Conservation (phyloP, 1,140 invertebrate genomes). For the Drosophila yakuba region DNA sequence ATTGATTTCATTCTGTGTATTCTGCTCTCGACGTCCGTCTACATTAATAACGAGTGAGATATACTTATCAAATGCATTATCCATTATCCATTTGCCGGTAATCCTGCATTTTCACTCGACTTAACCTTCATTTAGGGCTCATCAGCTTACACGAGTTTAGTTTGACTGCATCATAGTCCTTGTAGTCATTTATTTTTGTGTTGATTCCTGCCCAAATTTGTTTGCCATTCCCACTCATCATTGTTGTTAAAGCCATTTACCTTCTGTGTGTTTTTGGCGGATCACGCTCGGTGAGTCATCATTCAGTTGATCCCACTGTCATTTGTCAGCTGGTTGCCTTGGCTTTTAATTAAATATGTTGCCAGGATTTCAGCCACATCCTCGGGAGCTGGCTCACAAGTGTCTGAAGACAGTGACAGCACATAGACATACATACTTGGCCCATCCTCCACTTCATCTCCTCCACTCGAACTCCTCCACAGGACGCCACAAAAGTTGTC, state of each 20-base stretch:
- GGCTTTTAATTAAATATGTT: constrained; percentile 49
- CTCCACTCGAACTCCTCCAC: not conserved
- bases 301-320: constrained; percentile 10
- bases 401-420: constrained; percentile 38
- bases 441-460: not conserved
- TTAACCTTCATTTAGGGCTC: too few species aligned
- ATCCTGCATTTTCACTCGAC: not conserved
- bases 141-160: too few species aligned
- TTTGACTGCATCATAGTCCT: too few species aligned
- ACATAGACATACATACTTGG: constrained; percentile 33
- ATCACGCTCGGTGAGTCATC: constrained; percentile 6
- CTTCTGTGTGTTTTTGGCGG: not conserved
- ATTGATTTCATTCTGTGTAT: constrained; percentile 1
- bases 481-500: constrained; percentile 59
- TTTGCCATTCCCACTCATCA: not conserved
- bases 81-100: constrained; percentile 7
- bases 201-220: not conserved
- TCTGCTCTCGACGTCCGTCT: not conserved
- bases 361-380: constrained; percentile 8
- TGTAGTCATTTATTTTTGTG: too few species aligned
- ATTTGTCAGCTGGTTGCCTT: constrained; percentile 21
- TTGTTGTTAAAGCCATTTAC: too few species aligned
- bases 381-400: constrained; percentile 22
- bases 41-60: constrained; percentile 1
- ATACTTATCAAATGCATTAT: constrained; percentile 5